phyloP scores from a whole-genome alignment of 2,797 vertebrate species.

The Clarias platycephalus region DNA sequence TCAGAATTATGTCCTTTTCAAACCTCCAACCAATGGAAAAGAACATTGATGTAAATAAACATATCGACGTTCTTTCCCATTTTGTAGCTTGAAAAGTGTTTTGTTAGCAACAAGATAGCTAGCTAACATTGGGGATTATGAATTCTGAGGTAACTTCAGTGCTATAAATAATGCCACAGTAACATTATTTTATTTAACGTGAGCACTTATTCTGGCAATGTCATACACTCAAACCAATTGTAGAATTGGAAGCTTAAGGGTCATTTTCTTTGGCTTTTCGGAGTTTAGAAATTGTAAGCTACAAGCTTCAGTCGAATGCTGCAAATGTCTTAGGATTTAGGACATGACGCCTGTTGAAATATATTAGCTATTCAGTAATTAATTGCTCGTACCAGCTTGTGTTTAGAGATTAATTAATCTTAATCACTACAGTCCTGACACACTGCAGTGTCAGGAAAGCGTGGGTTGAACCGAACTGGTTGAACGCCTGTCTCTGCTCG shows the following conservation, averaged over 20 bases:
- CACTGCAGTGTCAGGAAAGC: not conserved
- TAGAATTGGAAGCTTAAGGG: not conserved
- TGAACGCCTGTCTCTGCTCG: not conserved
- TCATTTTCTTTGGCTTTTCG: not conserved
- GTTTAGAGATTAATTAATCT: conserved; percentile 13
- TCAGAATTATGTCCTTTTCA: not conserved
- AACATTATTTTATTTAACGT: not conserved
- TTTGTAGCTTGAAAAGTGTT: too few relatives aligned
- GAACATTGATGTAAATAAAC: not conserved
- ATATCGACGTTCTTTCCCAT: not conserved
- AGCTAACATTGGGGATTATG: not conserved
- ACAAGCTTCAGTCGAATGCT: too few relatives aligned
- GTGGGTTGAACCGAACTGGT: not conserved
- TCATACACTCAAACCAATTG: not conserved
- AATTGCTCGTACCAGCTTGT: not conserved
- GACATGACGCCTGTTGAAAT: not conserved
- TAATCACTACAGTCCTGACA: conserved; percentile 13
- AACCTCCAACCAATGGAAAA: not conserved
- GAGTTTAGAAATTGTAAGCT: not conserved
- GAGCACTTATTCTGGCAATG: too few relatives aligned
- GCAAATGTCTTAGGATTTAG: not conserved
- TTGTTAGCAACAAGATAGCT: not conserved
- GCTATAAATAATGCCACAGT: not conserved
- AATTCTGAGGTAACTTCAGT: not conserved
- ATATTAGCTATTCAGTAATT: not conserved